Evolutionary conservation across 2,113 vertebrate genomes (phyloP), one percentile per base, ranked within the genome.

Genomic region (Petaurus breviceps): DNA sequence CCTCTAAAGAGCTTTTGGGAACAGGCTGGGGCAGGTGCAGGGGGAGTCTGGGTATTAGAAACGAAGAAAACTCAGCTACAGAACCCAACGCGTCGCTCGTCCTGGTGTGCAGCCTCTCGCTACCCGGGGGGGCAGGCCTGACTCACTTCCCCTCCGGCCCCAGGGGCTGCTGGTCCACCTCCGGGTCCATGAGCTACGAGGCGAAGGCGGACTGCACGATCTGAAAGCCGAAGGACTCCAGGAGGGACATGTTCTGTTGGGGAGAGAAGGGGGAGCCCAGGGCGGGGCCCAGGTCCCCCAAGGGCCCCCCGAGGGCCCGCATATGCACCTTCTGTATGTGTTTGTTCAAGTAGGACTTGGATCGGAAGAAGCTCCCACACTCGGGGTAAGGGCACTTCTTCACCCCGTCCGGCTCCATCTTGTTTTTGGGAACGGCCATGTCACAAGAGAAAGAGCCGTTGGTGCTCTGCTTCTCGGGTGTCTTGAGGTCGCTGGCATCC

Each of bases 291-390:
- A 99, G 98, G 97, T 99, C 99, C 93, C 99, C 99, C 91, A 99
- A 90, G 0, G 99, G 97, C 96, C 98, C 98, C 95, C 99, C 99
- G 22, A 99, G 99, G 50, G 99, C 98, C 97, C 99, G 98, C 95
- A 99, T 99, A 91, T 99, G 99, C 97, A 99, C 99, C 98, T 99
- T 99, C 98, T 99, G 99, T 98, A 99, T 99, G 98, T 99, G 99
- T 98, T 99, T 99, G 99, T 99, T 99, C 99, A 99, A 99, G 98
- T 99, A 99, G 98, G 99, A 99, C 98, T 99, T 99, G 51, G 99
- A 99, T 98, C 99, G 99, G 98, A 99, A 99, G 98, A 99, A 99
- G 98, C 99, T 99, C 97, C 99, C 99, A 1, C 99, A 99, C 92
- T 99, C 99, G 7, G 99, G 98, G 95, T 99, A 99, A 51, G 98